Evolutionary conservation across 2,888 invertebrate genomes (phyloP).

Genomic region (Macaria liturata): DNA sequence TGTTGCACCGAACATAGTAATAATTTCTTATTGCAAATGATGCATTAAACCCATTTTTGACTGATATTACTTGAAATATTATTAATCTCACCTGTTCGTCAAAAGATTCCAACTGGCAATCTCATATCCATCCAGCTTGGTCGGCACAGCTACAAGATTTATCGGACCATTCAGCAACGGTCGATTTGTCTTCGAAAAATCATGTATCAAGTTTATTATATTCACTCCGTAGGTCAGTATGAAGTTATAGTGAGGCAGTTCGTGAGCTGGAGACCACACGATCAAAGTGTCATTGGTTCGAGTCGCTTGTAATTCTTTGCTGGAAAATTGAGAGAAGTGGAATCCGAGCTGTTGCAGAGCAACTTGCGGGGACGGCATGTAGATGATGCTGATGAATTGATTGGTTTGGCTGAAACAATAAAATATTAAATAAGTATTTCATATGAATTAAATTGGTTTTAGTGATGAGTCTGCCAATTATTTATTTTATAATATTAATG

Average conservation of each 20-base stretch:
- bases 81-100: slow-evolving; percentile 63
- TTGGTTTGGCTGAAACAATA: slow-evolving; percentile 49
- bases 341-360: slow-evolving; percentile 67
- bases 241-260: slow-evolving; percentile 54
- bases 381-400: slow-evolving; percentile 55
- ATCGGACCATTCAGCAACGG: slow-evolving; percentile 64
- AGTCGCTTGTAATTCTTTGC: slow-evolving; percentile 40
- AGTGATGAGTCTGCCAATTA: too few relatives aligned
- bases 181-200: slow-evolving; percentile 55
- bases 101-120: slow-evolving; percentile 71
- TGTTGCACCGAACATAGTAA: too few relatives aligned
- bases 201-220: slow-evolving; percentile 61
- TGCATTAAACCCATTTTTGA: too few relatives aligned
- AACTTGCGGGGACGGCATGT: slow-evolving; percentile 70
- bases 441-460: too few relatives aligned
- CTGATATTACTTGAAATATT: too few relatives aligned
- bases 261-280: slow-evolving; percentile 61
- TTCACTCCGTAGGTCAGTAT: slow-evolving; percentile 59
- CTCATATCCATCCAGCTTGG: slow-evolving; percentile 62
- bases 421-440: background rate
- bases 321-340: slow-evolving; percentile 61
- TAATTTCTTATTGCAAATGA: too few relatives aligned
- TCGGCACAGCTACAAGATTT: slow-evolving; percentile 66
- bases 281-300: slow-evolving; percentile 57
- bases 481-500: too few relatives aligned